Evolutionary conservation across 2,113 vertebrate species (phyloP).

Genomic region (Proteles cristata): DNA sequence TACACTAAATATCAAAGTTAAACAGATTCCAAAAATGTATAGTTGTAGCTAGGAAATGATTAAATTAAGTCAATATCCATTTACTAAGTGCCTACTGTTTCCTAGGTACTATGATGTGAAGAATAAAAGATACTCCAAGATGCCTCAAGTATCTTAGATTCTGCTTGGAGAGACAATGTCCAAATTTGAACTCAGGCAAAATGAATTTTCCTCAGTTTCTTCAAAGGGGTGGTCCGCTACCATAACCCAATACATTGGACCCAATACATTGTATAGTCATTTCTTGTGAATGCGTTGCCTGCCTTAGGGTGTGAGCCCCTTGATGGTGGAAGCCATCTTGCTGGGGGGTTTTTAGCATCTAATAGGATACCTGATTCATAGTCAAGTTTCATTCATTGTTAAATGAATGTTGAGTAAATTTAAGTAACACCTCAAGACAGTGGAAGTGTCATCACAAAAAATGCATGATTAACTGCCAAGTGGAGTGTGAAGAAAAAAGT

Average conservation of each 20-base stretch:
- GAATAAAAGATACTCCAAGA: slow-evolving; percentile 31
- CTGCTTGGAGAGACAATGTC: slow-evolving; percentile 33
- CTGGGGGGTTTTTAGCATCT: not conserved
- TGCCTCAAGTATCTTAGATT: slow-evolving; percentile 27
- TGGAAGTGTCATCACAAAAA: not conserved
- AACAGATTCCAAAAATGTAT: slow-evolving; percentile 78
- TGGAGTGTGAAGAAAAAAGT: not conserved
- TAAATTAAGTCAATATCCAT: not conserved
- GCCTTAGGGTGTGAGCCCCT: not conserved
- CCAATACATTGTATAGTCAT: not conserved
- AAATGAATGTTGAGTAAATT: not conserved
- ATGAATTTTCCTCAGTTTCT: slow-evolving; percentile 10
- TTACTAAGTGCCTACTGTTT: not conserved
- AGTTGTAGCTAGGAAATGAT: slow-evolving; percentile 80
- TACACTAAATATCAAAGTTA: slow-evolving; percentile 49
- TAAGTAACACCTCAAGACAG: slow-evolving; percentile 12
- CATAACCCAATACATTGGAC: not conserved
- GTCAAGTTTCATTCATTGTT: not conserved
- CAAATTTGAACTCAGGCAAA: not conserved
- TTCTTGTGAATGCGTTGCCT: not conserved
- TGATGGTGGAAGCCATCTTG: not conserved
- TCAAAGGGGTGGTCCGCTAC: not conserved
- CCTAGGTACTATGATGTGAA: slow-evolving; percentile 5
- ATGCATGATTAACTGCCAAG: not conserved
- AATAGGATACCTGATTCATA: not conserved